Conservation (phyloP, 2,888 invertebrate genomes). For the Ryuthela nishihirai region DNA sequence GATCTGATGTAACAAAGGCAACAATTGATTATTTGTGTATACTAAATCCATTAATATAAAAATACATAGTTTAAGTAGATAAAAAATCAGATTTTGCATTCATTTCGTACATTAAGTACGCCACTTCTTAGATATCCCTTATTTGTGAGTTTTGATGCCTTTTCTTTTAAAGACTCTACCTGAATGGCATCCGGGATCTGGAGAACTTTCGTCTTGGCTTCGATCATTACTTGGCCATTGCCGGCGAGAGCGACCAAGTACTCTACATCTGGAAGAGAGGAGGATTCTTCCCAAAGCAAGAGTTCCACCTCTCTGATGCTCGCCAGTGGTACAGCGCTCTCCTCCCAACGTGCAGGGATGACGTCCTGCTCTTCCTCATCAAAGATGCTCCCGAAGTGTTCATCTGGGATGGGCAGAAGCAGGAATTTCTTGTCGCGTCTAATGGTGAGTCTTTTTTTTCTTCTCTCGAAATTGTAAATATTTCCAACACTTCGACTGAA, state of each 20-base stretch:
- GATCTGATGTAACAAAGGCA: too few relatives aligned
- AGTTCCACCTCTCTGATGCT: not conserved
- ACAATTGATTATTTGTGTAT: too few relatives aligned
- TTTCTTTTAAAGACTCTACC: not conserved
- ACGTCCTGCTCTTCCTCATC: constrained; percentile 15
- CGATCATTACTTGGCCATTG: constrained; percentile 25
- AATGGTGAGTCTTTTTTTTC: constrained; percentile 4
- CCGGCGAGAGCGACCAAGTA: not conserved
- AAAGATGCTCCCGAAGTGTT: not conserved
- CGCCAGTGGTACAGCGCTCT: not conserved
- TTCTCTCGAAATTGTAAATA: not conserved
- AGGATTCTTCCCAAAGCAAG: constrained; percentile 17
- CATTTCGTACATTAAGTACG: too few relatives aligned
- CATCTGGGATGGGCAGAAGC: constrained; percentile 10
- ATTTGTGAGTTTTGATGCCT: too few relatives aligned
- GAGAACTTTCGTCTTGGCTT: constrained; percentile 33
- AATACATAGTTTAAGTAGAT: too few relatives aligned
- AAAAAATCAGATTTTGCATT: too few relatives aligned
- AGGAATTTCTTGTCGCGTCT: not conserved
- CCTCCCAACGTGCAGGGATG: constrained; percentile 27
- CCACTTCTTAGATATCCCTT: too few relatives aligned
- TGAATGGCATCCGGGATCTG: constrained; percentile 8
- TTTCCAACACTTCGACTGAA: too few relatives aligned
- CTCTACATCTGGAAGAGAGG: constrained; percentile 21
- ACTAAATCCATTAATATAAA: too few relatives aligned